Percentiles rank a stretch among this genome's conserved stretches.
Conservation (phyloP, 2,113 vertebrate genomes). For the Asarcornis scutulata region DNA sequence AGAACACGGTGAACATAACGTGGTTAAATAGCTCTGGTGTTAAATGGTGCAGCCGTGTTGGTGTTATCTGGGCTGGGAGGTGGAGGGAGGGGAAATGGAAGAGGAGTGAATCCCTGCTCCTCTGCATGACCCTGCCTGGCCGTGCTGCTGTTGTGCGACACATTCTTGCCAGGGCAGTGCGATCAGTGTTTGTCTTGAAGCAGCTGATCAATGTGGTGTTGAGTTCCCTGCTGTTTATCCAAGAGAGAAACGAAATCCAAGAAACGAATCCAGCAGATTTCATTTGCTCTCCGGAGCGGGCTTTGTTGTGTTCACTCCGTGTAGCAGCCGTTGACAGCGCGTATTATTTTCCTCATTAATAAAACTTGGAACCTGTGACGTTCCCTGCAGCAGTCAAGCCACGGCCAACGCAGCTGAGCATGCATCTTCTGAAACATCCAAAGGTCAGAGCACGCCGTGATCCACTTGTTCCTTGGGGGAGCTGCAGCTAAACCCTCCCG, state of each 20-base stretch:
- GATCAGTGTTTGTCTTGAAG: conserved; percentile 55
- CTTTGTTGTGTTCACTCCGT: conserved; percentile 52
- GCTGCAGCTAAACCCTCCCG: neutral
- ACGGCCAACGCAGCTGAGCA: neutral
- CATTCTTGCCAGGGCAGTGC: conserved; percentile 55
- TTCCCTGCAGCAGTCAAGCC: conserved; percentile 12
- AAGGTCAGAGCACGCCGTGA: conserved; percentile 6
- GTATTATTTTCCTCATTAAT: conserved; percentile 53
- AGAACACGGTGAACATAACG: neutral
- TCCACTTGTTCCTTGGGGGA: conserved; percentile 6
- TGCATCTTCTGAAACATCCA: conserved; percentile 15
- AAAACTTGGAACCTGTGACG: conserved; percentile 25
- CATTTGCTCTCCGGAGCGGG: conserved; percentile 31
- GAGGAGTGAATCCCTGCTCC: neutral
- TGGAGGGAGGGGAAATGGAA: neutral
- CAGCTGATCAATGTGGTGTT: conserved; percentile 52
- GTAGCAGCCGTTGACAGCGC: conserved; percentile 25
- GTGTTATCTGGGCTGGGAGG: conserved; percentile 12
- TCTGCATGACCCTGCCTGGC: neutral
- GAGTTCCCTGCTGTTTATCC: conserved; percentile 57
- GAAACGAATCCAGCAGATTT: conserved; percentile 44
- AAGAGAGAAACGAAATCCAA: neutral
- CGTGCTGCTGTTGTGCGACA: conserved; percentile 5
- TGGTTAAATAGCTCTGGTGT: neutral
- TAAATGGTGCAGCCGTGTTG: neutral